A percentile compares a stretch with the other conserved stretches of the same genome.
phyloP scores from a whole-genome alignment of 2,113 vertebrate genomes.

The Strix aluco region DNA sequence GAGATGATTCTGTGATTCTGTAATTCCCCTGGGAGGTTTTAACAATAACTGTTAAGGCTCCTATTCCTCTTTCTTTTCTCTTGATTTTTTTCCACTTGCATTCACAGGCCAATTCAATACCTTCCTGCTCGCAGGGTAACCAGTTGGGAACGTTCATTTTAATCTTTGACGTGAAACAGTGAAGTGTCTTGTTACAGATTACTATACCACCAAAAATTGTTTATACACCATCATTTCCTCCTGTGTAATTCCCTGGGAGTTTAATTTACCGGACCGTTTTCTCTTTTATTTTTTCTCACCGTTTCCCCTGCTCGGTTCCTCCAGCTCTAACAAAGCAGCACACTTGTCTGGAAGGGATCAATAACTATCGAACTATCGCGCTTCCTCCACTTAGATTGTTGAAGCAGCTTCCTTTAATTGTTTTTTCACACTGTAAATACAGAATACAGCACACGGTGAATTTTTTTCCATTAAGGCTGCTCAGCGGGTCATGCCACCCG shows the following conservation, averaged over 20 bases:
- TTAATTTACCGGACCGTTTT: neutral
- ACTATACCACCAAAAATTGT: neutral
- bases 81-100: neutral
- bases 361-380: neutral
- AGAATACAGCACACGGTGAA: neutral
- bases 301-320: neutral
- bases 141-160: neutral
- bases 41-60: neutral
- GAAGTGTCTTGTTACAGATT: neutral
- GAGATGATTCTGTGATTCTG: too few species aligned
- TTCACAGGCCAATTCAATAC: neutral
- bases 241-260: neutral
- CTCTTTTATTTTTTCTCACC: neutral
- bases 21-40: neutral
- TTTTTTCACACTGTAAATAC: constrained; percentile 9
- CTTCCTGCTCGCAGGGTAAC: neutral
- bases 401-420: constrained; percentile 3
- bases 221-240: neutral
- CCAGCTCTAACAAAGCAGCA: neutral
- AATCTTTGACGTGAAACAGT: neutral
- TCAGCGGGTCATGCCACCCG: neutral
- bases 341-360: neutral
- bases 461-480: neutral
- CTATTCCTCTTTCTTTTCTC: neutral
- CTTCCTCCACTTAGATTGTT: neutral